Evolutionary conservation across 2,888 invertebrate species (phyloP).

Genomic region (Leptarthrus brevirostris): DNA sequence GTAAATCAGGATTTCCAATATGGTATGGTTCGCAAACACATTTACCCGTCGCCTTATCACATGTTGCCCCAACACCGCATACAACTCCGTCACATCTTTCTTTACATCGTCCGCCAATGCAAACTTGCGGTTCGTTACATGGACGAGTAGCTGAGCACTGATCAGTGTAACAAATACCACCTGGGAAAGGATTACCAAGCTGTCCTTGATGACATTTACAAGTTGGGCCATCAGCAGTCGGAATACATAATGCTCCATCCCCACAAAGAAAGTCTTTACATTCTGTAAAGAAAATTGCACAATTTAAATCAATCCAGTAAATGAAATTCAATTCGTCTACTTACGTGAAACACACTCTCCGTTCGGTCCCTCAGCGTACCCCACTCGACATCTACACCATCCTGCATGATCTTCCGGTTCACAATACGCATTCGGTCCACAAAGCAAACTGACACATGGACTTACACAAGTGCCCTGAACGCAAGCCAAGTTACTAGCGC

Average conservation of each 20-base stretch:
- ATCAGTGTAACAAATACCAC: constrained; percentile 85
- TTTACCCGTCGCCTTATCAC: constrained; percentile 82
- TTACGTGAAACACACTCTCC: constrained; percentile 87
- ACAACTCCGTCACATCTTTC: constrained; percentile 87
- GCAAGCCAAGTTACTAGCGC: constrained; percentile 84
- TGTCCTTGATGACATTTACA: constrained; percentile 89
- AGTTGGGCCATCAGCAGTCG: constrained; percentile 84
- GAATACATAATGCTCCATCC: constrained; percentile 85
- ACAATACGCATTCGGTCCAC: constrained; percentile 87
- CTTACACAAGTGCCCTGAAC: constrained; percentile 82
- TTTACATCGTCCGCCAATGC: constrained; percentile 88
- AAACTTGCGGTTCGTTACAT: constrained; percentile 82
- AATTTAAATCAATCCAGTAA: too few relatives aligned
- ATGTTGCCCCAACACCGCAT: constrained; percentile 89
- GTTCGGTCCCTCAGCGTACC: constrained; percentile 80
- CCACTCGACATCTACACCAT: constrained; percentile 88
- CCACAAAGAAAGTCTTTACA: constrained; percentile 77
- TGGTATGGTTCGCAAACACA: constrained; percentile 90
- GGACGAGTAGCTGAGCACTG: constrained; percentile 82
- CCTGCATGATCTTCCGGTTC: constrained; percentile 89
- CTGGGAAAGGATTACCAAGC: constrained; percentile 91
- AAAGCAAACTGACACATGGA: constrained; percentile 81
- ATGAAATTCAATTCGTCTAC: constrained; percentile 58
- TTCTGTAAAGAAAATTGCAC: constrained; percentile 55
- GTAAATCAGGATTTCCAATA: constrained; percentile 87